A percentile compares a stretch with the other conserved stretches of the same genome.
phyloP scores from a whole-genome alignment of 2,113 vertebrate genomes.

The Equus przewalskii region DNA sequence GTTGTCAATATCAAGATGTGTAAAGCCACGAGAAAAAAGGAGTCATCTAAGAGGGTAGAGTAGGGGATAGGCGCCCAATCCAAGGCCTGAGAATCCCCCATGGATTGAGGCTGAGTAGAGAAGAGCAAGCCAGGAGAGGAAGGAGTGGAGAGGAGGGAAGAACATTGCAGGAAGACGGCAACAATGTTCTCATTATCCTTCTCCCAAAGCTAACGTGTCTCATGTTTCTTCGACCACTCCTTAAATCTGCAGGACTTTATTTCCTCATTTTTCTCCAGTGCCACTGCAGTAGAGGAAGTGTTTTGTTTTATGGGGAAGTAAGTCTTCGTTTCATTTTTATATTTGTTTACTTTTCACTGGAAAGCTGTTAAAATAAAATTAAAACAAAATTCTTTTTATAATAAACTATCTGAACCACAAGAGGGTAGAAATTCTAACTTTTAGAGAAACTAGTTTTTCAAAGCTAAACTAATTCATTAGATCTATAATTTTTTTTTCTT shows the following conservation, averaged over 20 bases:
- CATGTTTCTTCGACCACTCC: not conserved
- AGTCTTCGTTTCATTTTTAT: constrained; percentile 24
- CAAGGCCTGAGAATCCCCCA: not conserved
- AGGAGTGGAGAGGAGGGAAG: not conserved
- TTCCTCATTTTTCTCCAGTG: not conserved
- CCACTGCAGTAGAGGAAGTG: not conserved
- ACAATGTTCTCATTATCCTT: not conserved
- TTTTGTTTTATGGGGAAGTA: not conserved
- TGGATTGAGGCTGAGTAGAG: not conserved
- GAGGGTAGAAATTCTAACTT: not conserved
- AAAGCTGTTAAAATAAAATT: not conserved
- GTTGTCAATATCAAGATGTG: not conserved
- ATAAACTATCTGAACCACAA: not conserved
- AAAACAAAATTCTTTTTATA: not conserved
- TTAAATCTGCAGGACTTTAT: not conserved
- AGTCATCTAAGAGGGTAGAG: not conserved
- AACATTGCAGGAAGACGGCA: not conserved
- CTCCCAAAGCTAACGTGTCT: not conserved
- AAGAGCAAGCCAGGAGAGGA: not conserved
- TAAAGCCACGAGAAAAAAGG: not conserved
- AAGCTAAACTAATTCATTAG: not conserved
- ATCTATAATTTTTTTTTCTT: not conserved
- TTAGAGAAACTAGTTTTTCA: not conserved
- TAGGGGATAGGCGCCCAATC: not conserved
- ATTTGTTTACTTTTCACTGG: constrained; percentile 17